Conservation (phyloP, 2,113 vertebrate species). For the Phalacrocorax brasilianus region DNA sequence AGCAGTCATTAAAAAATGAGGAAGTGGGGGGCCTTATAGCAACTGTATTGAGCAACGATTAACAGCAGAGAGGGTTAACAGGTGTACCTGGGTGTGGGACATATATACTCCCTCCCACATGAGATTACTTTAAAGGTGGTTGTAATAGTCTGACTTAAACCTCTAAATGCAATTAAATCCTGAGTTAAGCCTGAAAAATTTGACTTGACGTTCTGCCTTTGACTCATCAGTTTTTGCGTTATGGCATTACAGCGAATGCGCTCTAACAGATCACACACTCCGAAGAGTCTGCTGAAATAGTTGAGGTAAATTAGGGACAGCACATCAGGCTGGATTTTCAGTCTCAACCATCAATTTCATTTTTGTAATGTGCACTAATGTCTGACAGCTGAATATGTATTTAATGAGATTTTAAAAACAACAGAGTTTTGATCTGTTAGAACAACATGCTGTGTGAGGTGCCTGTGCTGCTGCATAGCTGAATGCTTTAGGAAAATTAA, state of each 20-base stretch:
- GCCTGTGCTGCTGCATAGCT: background rate
- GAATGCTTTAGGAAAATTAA: background rate
- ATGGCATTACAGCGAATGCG: fast-evolving
- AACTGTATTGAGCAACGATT: background rate
- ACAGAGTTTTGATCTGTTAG: background rate
- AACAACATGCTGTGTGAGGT: background rate
- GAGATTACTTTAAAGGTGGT: background rate
- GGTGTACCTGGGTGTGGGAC: background rate
- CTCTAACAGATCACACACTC: background rate
- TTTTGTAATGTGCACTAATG: background rate
- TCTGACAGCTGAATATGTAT: conserved; percentile 16
- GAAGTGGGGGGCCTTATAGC: background rate
- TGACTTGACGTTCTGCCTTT: conserved; percentile 27
- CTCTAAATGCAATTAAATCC: conserved; percentile 58
- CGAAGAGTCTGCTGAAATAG: background rate
- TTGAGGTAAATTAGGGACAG: background rate
- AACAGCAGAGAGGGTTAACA: background rate
- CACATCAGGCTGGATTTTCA: background rate
- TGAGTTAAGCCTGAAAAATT: conserved; percentile 38
- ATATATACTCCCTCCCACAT: background rate
- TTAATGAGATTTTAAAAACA: conserved; percentile 24
- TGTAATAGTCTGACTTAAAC: conserved; percentile 23
- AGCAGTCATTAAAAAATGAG: background rate
- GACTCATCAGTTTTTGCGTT: background rate
- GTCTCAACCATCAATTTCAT: background rate